Conservation (phyloP, 1,140 invertebrate genomes). For the Apis florea region DNA sequence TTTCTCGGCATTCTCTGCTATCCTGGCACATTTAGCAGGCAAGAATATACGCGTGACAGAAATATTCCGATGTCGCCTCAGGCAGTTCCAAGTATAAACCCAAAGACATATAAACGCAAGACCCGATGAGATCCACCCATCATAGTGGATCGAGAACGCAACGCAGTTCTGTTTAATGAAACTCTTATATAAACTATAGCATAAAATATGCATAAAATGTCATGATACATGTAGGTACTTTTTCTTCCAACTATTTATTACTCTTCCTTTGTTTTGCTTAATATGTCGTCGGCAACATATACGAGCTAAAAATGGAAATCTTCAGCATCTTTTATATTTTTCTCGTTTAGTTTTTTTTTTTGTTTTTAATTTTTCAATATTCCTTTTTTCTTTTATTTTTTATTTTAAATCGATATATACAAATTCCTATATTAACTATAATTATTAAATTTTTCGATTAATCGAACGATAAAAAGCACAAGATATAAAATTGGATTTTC, state of each 20-base stretch:
- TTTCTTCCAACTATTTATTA: neutral
- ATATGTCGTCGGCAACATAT: too few species aligned
- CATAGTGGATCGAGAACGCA: neutral
- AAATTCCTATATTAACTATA: too few species aligned
- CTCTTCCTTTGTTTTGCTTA: neutral
- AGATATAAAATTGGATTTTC: too few species aligned
- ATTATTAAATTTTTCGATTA: too few species aligned
- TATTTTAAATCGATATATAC: too few species aligned
- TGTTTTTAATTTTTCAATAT: too few species aligned
- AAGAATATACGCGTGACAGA: slow-evolving; percentile 48
- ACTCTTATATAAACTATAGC: neutral
- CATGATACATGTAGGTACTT: too few species aligned
- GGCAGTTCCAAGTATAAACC: slow-evolving; percentile 20
- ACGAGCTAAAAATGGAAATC: too few species aligned
- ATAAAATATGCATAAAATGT: neutral
- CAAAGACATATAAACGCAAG: slow-evolving; percentile 13
- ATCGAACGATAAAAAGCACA: too few species aligned
- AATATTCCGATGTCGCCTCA: slow-evolving; percentile 22
- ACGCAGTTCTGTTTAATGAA: neutral
- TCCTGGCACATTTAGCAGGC: slow-evolving; percentile 33
- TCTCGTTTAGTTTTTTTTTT: neutral
- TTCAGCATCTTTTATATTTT: too few species aligned
- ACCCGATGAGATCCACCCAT: slow-evolving; percentile 19
- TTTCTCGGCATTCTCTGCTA: slow-evolving; percentile 32
- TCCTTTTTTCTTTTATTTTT: too few species aligned